Base-by-base conservation (phyloP, 1,140 invertebrate species). In the Nomia melanderi region DNA sequence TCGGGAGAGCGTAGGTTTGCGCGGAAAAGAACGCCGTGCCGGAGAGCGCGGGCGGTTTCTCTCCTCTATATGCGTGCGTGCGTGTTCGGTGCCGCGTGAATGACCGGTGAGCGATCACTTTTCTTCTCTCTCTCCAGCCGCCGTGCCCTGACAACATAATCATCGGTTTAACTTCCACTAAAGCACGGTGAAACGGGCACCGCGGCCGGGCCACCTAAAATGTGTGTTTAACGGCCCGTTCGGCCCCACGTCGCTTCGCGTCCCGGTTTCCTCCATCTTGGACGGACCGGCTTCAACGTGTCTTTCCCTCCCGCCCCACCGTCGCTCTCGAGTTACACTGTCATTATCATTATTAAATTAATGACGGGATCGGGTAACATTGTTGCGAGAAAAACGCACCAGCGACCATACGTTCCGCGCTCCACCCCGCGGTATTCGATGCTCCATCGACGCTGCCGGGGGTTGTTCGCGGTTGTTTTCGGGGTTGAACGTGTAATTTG, bases 91-190 rank as follows among this genome's bases (percentile, higher is more conserved):
- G 41, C 41, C 64, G 63, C 53, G 74, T 83, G 72, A 65, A 77
- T 50, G 79, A 73, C 76, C 89, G 88, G 88, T 90, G 88, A 90
- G 87, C 87, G 89, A 91, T 91, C 90, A 89, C 88, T 90, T 89
- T 89, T 82, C 86, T 88, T 9, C 25, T 14, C 36, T 25, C 23
- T 23, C 88, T 89, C 89, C 89, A 90, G 89, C 89, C 89, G 88
- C 87, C 81, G 80, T n/a, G 53, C 64, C 82, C 90, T 90, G 90
- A 91, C 90, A 91, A 90, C 89, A 91, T 91, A 91, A 91, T 91
- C 90, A 91, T 90, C 87, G 89, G 90, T 91, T 91, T 90, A 90
- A 90, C 90, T 89, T 82, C 81, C 86, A 88, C 88, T 90, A 91
- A 91, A 90, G 87, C 88, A 90, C 89, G 90, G 89, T 90, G 90